phyloP scores from a whole-genome alignment of 2,888 invertebrate species.

The Oligia fasciuncula region DNA sequence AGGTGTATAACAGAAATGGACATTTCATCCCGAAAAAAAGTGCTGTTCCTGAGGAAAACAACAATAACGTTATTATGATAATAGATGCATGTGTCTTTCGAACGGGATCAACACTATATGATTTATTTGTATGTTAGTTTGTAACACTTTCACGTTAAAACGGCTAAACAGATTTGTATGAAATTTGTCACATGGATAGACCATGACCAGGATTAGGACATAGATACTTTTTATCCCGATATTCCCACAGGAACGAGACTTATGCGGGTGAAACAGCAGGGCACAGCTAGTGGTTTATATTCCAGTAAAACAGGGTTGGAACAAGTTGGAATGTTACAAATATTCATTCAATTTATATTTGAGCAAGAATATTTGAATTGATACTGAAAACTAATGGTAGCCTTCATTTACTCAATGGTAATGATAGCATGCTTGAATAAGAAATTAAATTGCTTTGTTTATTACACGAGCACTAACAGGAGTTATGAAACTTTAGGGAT shows the following conservation, averaged over 20 bases:
- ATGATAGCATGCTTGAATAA: constrained; percentile 17
- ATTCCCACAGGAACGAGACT: background rate
- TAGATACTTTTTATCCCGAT: background rate
- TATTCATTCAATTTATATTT: constrained; percentile 15
- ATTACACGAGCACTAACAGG: constrained; percentile 24
- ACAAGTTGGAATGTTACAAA: background rate
- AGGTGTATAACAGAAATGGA: too few species aligned
- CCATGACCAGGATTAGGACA: background rate
- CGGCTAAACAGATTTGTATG: background rate
- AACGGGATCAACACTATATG: too few species aligned
- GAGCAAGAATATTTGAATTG: background rate
- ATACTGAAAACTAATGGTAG: constrained; percentile 3
- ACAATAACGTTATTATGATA: too few species aligned
- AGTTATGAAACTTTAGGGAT: constrained; percentile 9
- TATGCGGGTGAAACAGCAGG: background rate
- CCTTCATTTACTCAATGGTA: constrained; percentile 24
- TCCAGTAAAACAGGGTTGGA: background rate
- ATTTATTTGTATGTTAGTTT: background rate
- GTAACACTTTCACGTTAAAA: background rate
- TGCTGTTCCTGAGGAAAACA: too few species aligned
- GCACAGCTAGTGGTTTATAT: background rate
- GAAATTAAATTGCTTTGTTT: constrained; percentile 47
- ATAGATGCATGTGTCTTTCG: too few species aligned
- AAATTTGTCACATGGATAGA: background rate
- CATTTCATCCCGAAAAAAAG: too few species aligned